These are phyloP conservation scores for Aphyosemion australe DNA, from an alignment of 2,113 vertebrate species.

Conservation along the genomic window DNA sequence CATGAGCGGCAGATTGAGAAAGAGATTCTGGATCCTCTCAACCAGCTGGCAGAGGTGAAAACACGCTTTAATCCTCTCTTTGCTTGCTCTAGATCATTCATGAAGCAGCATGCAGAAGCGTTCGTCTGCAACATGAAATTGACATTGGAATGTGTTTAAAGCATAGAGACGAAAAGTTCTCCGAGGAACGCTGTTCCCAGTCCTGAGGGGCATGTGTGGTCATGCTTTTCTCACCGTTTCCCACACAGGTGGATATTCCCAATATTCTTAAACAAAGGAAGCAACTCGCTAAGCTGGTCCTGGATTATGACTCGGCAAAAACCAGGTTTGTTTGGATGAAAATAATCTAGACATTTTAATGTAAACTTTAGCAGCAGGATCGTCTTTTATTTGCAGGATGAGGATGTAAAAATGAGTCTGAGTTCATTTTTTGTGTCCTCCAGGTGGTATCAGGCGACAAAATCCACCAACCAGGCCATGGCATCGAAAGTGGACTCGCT, in stretches of 20 bases:
- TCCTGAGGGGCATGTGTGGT: not conserved
- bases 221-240: constrained; percentile 17
- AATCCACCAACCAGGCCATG: constrained; percentile 90
- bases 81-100: not conserved
- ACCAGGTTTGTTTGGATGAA: constrained; percentile 80
- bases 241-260: constrained; percentile 88
- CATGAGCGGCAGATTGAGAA: constrained; percentile 90
- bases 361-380: too few relatives aligned
- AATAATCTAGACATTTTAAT: not conserved
- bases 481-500: constrained; percentile 91
- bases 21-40: constrained; percentile 91
- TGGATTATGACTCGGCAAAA: constrained; percentile 96
- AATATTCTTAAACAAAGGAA: constrained; percentile 97
- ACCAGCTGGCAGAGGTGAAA: constrained; percentile 87
- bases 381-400: too few relatives aligned
- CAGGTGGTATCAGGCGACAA: constrained; percentile 90
- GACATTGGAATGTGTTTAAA: not conserved
- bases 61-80: not conserved
- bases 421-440: not conserved
- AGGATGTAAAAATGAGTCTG: not conserved
- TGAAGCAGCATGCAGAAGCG: too few relatives aligned
- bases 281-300: constrained; percentile 90
- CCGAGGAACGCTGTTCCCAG: not conserved
- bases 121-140: constrained; percentile 15
- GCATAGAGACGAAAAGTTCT: constrained; percentile 19